Percentiles rank a stretch among this genome's conserved stretches.
These are phyloP conservation scores for Pseudorhiza aurosa DNA, from an alignment of 30 jellyfish, hydroid and myxozoan species.

Conservation along the genomic window DNA sequence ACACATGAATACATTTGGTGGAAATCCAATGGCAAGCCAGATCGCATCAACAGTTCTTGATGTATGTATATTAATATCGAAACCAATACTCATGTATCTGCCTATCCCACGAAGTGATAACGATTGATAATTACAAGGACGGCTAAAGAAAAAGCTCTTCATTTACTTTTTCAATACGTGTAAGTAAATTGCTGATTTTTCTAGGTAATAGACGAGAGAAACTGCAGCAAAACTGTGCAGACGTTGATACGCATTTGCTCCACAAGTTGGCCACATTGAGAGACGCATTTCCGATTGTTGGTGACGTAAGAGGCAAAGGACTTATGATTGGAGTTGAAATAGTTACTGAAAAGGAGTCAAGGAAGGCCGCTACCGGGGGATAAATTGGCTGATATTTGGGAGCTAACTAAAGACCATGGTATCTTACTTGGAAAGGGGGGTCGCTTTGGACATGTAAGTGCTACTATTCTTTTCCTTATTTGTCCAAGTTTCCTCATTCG, in stretches of 20 bases:
- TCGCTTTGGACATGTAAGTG: constrained; percentile 87
- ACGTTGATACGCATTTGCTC: constrained; percentile 74
- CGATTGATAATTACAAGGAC: no score
- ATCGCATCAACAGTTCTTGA: constrained; percentile 80
- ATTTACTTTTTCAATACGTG: no score
- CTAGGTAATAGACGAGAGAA: constrained; percentile 87
- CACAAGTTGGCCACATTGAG: constrained; percentile 63
- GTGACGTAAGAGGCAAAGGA: constrained; percentile 97
- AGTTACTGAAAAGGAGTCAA: constrained; percentile 83
- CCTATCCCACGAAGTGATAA: no score
- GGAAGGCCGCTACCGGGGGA: constrained; percentile 69
- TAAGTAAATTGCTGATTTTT: no score
- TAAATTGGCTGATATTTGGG: constrained; percentile 84
- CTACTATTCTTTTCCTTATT: no score
- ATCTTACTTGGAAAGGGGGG: constrained; percentile 96
- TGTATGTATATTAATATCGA: no score
- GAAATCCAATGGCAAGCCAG: constrained; percentile 89
- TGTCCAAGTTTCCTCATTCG: no score
- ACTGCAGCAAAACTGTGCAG: constrained; percentile 73
- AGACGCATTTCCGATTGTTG: constrained; percentile 82
- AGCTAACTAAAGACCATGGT: constrained; percentile 85
- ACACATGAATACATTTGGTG: constrained; percentile 88
- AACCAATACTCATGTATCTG: not conserved
- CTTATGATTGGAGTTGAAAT: constrained; percentile 90
- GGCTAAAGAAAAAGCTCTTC: no score